A percentile compares a stretch with the other conserved stretches of the same genome.
phyloP scores from a whole-genome alignment of 2,888 invertebrate genomes.

The Philopedon plagiatum region DNA sequence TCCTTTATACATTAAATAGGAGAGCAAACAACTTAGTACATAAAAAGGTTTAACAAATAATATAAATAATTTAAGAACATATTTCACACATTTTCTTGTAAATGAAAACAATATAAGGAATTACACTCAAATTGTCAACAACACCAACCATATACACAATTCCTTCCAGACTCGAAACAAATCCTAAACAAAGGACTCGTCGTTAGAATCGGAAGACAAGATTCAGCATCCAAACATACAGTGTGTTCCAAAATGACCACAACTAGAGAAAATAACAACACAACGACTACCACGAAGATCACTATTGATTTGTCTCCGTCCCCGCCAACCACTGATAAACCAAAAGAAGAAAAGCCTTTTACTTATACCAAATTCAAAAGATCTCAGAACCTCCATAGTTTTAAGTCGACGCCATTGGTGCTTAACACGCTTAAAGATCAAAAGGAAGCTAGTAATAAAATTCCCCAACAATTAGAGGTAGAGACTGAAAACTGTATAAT shows the following conservation, averaged over 20 bases:
- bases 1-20: too few relatives aligned
- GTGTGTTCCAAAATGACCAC: conserved; percentile 66
- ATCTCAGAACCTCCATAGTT: conserved; percentile 60
- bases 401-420: conserved; percentile 69
- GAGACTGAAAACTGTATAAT: too few relatives aligned
- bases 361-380: conserved; percentile 59
- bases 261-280: conserved; percentile 61
- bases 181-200: conserved; percentile 68
- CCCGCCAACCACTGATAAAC: conserved; percentile 54
- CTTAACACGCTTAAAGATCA: conserved; percentile 64
- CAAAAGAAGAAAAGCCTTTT: conserved; percentile 49
- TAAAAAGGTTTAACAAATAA: too few relatives aligned
- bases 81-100: not conserved
- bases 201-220: conserved; percentile 67
- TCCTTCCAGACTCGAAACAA: conserved; percentile 65
- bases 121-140: not conserved
- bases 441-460: conserved; percentile 43
- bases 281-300: conserved; percentile 69
- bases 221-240: conserved; percentile 64
- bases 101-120: conserved; percentile 2
- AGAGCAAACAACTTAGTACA: too few relatives aligned
- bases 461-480: conserved; percentile 49
- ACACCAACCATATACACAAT: conserved; percentile 36
- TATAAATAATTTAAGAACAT: too few relatives aligned
- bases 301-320: conserved; percentile 68